phyloP scores from a whole-genome alignment of 1,140 invertebrate species.

The Lordiphosa mommai region DNA sequence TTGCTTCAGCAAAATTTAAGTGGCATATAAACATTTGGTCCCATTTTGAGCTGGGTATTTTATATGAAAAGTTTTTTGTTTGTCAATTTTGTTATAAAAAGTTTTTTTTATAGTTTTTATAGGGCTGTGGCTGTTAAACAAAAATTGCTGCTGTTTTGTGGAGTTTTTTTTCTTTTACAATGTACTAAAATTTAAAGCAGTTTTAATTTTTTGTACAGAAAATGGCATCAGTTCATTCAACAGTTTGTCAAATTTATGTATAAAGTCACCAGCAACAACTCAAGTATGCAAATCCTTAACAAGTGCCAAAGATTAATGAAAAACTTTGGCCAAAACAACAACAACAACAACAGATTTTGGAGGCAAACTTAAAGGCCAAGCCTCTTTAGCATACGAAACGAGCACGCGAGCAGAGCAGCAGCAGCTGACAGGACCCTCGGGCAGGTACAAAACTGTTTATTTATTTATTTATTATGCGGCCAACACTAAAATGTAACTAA shows the following conservation, averaged over 20 bases:
- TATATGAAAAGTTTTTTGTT: constrained; percentile 46
- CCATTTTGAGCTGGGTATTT: constrained; percentile 13
- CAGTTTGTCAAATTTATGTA: constrained; percentile 26
- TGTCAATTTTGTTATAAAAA: constrained; percentile 36
- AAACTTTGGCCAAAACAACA: constrained; percentile 46
- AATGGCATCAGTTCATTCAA: not conserved
- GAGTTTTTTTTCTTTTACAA: too few relatives aligned
- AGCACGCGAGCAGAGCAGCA: constrained; percentile 40
- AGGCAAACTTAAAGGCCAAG: constrained; percentile 26
- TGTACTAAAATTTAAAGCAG: too few relatives aligned
- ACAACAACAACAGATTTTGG: constrained; percentile 15
- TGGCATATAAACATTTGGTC: constrained; percentile 1
- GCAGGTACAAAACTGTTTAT: constrained; percentile 50
- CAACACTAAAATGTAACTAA: constrained; percentile 77
- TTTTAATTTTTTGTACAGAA: too few relatives aligned
- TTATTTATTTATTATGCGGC: constrained; percentile 72
- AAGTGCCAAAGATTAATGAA: constrained; percentile 72
- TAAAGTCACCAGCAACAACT: constrained; percentile 37
- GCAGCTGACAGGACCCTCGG: constrained; percentile 27
- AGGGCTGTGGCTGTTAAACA: constrained; percentile 9
- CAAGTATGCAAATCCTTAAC: constrained; percentile 63
- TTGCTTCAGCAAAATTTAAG: not conserved
- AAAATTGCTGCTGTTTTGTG: constrained; percentile 7
- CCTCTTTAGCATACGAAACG: constrained; percentile 66
- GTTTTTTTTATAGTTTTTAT: constrained; percentile 6